Evolutionary conservation across 2,888 invertebrate genomes (phyloP).

Genomic region (Leptinotarsa tumamoca): DNA sequence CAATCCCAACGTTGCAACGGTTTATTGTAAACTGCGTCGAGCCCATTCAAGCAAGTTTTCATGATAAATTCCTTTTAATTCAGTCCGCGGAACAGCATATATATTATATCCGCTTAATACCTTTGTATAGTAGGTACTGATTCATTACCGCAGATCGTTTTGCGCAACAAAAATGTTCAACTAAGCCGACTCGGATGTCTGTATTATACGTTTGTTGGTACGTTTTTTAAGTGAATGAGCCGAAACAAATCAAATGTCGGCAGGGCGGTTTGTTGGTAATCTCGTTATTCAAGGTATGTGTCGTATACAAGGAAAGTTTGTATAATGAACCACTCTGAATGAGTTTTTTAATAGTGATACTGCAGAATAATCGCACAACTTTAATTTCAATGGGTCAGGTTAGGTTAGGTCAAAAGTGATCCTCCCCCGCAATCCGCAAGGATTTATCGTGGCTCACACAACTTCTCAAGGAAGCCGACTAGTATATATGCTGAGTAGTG

Average conservation of each 20-base stretch:
- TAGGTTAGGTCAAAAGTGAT: too few relatives aligned
- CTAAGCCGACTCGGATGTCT: not conserved
- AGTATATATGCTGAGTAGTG: too few relatives aligned
- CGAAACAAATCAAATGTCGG: not conserved
- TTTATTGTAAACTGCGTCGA: not conserved
- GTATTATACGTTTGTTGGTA: constrained; percentile 6
- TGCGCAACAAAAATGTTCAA: not conserved
- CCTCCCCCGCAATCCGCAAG: too few relatives aligned
- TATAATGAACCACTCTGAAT: too few relatives aligned
- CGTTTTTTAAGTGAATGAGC: not conserved
- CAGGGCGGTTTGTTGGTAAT: not conserved
- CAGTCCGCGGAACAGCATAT: not conserved
- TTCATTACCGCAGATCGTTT: constrained; percentile 1
- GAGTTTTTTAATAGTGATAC: too few relatives aligned
- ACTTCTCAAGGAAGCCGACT: too few relatives aligned
- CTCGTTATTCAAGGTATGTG: not conserved
- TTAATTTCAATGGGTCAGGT: too few relatives aligned
- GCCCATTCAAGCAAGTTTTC: constrained; percentile 1
- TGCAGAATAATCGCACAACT: too few relatives aligned
- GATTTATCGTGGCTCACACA: too few relatives aligned
- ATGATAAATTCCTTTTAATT: constrained; percentile 8
- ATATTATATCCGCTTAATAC: constrained; percentile 5
- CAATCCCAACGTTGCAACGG: not conserved
- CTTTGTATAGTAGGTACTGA: not conserved
- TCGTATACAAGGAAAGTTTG: not conserved